These are phyloP conservation scores for Cyclopterus lumpus DNA, from an alignment of 2,797 vertebrate species.

Conservation along the genomic window DNA sequence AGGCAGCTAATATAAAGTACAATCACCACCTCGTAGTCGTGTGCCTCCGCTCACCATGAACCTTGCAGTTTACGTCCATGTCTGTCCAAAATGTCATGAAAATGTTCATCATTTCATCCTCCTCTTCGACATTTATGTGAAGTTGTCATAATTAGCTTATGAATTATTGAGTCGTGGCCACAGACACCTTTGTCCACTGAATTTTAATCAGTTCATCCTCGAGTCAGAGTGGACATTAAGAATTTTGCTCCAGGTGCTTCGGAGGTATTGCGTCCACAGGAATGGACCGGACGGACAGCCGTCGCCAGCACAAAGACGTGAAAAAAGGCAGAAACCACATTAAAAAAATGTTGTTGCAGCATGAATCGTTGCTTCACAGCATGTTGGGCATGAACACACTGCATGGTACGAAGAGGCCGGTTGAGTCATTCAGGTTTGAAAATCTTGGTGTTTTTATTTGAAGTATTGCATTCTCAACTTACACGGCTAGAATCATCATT, in stretches of 20 bases:
- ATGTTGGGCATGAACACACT: slow-evolving; percentile 15
- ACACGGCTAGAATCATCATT: slow-evolving; percentile 73
- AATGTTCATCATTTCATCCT: background rate
- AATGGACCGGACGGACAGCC: background rate
- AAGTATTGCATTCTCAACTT: slow-evolving; percentile 84
- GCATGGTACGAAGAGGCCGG: slow-evolving; percentile 17
- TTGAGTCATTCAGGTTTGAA: slow-evolving; percentile 68
- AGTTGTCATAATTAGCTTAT: background rate
- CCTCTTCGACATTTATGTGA: background rate
- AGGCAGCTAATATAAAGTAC: background rate
- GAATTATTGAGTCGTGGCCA: background rate
- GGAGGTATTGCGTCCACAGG: background rate
- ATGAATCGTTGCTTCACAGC: background rate
- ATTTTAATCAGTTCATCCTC: background rate
- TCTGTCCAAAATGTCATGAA: background rate
- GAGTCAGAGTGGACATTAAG: background rate
- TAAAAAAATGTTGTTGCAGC: background rate
- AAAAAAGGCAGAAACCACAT: background rate
- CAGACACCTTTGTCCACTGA: background rate
- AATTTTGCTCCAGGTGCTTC: background rate
- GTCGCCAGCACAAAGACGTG: background rate
- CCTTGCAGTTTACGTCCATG: background rate
- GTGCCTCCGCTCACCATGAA: background rate
- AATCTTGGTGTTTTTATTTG: slow-evolving; percentile 84
- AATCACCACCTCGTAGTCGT: background rate